A percentile compares a stretch with the other conserved stretches of the same genome.
These are phyloP conservation scores for Microplitis mediator DNA, from an alignment of 1,140 invertebrate genomes.

Conservation along the genomic window DNA sequence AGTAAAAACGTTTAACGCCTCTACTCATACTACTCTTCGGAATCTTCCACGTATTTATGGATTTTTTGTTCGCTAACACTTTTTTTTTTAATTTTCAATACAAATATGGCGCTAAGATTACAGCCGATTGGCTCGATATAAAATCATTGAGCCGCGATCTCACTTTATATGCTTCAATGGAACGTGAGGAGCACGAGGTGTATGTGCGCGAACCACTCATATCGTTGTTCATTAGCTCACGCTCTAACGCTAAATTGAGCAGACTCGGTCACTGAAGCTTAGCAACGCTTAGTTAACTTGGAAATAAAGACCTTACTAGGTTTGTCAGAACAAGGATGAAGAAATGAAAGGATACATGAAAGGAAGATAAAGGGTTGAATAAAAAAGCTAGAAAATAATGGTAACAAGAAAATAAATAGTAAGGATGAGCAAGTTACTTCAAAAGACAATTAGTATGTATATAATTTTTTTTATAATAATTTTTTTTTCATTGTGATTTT, in stretches of 20 bases:
- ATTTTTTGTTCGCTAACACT: not conserved
- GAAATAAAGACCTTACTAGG: conserved; percentile 7
- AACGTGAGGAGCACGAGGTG: not conserved
- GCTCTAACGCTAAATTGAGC: conserved; percentile 18
- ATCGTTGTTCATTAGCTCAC: conserved; percentile 1
- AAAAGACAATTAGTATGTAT: not conserved
- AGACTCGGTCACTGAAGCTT: conserved; percentile 16
- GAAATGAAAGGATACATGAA: conserved; percentile 4
- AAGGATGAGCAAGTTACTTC: not conserved
- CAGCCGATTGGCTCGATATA: conserved; percentile 15
- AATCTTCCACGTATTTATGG: not conserved
- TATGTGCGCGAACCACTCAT: not conserved
- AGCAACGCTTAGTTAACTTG: conserved; percentile 16
- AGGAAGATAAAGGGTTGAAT: not conserved
- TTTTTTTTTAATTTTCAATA: conserved; percentile 1
- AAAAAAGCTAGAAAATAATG: not conserved
- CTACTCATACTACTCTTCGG: not conserved
- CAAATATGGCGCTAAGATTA: conserved; percentile 1
- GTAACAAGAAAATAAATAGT: conserved; percentile 8
- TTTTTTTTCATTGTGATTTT: not conserved
- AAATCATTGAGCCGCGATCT: conserved; percentile 16
- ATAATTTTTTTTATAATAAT: not conserved
- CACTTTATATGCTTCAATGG: conserved; percentile 15
- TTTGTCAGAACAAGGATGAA: not conserved
- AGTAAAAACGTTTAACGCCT: conserved; percentile 10